phyloP scores from a whole-genome alignment of 2,797 vertebrate genomes.

The Semaprochilodus insignis region DNA sequence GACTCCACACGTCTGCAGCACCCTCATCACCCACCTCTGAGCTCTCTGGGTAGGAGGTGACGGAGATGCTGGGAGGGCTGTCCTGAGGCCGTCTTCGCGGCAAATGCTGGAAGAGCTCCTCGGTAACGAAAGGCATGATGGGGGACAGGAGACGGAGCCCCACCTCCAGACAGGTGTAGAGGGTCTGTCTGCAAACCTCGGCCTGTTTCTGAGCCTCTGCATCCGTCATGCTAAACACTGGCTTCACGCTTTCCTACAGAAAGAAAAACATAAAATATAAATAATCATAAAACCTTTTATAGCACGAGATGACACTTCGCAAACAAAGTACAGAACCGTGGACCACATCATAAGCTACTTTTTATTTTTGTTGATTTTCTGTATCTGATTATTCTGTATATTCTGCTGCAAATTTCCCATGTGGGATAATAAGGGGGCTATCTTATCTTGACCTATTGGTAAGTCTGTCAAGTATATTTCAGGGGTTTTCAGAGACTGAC shows the following conservation, averaged over 20 bases:
- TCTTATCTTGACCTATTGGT: too few relatives aligned
- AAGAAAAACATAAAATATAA: neutral
- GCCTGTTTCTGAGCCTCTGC: conserved; percentile 69
- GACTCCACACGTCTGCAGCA: neutral
- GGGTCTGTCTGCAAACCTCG: conserved; percentile 81
- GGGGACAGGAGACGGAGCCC: conserved; percentile 88
- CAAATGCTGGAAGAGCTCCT: conserved; percentile 91
- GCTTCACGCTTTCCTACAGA: conserved; percentile 82
- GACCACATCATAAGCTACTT: too few relatives aligned
- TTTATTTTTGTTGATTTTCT: too few relatives aligned
- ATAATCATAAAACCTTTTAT: too few relatives aligned
- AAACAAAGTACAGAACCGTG: neutral
- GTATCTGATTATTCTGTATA: too few relatives aligned
- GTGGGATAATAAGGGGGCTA: too few relatives aligned
- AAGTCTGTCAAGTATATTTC: too few relatives aligned
- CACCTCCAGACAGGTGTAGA: conserved; percentile 88
- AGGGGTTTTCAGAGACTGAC: too few relatives aligned
- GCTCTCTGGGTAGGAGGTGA: conserved; percentile 83
- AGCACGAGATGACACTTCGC: neutral
- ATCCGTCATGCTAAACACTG: conserved; percentile 74
- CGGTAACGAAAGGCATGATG: conserved; percentile 90
- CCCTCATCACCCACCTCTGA: conserved; percentile 73
- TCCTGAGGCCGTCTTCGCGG: conserved; percentile 76
- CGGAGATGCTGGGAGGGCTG: conserved; percentile 80
- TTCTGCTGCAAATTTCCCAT: too few relatives aligned